Evolutionary conservation across 2,797 vertebrate species (phyloP), one percentile per base, ranked within the genome.

Genomic region (Melanotaenia nigrans): DNA sequence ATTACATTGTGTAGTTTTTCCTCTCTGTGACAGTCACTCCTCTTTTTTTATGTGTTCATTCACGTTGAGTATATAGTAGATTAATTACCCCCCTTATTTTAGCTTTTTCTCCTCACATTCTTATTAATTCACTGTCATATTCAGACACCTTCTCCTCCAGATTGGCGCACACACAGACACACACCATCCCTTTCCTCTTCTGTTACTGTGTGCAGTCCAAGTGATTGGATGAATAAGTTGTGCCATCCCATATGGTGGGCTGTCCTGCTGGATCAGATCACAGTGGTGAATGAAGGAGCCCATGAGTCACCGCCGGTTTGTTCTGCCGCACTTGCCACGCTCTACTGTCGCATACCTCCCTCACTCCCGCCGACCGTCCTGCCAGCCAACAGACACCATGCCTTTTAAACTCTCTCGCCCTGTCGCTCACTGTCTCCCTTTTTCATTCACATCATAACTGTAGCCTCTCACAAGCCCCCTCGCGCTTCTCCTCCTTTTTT

Each of bases 161-260:
- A 32, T 11, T 49, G 47, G 47, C 47, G 35, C 45, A 61, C 62
- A 51, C 66, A 58, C n/a, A 57, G 38, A 74, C 73, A 55, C 83
- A 75, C 69, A 82, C 71, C 80, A 75, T 68, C 71, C 66, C 71
- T 76, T 71, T 76, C 73, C 79, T 85, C 74, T 83, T 75, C 78
- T 73, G 83, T 80, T 88, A 87, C 82, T 87, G 89, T 89, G 92
- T 92, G 90, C 87, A 81, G 71, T 83, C 66, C 71, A 58, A 82
- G 87, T 92, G 90, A 91, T 93, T 93, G 87, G 91, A 92, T 90
- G 91, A 94, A 93, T 94, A 92, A 92, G 92, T 92, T 92, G 88
- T 91, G 92, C 90, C 90, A 91, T 94, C 93, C 93, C 93, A 94
- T 94, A 94, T 94, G 93, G 92, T 92, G 85, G 86, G 85, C 86